These are phyloP conservation scores for Microcaecilia unicolor DNA, from an alignment of 2,797 vertebrate species.

Conservation along the genomic window DNA sequence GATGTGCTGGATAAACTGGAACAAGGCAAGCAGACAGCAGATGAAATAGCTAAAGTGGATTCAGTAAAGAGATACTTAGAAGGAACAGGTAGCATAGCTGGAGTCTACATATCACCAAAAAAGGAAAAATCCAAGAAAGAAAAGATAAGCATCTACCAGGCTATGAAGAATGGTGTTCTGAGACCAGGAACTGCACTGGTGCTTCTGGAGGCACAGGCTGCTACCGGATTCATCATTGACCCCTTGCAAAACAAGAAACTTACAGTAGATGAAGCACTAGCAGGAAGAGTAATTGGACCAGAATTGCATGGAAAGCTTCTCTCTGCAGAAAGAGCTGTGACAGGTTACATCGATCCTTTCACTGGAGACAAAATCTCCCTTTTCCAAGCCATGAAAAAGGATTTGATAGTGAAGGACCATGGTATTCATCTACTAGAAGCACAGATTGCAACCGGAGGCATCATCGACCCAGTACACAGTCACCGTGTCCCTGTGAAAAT, in stretches of 20 bases:
- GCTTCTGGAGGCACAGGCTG: constrained; percentile 66
- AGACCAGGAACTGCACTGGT: constrained; percentile 57
- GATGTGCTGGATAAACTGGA: constrained; percentile 59
- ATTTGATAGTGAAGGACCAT: constrained; percentile 57
- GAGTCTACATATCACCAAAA: constrained; percentile 56
- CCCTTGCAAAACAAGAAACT: constrained; percentile 45
- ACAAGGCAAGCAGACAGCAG: constrained; percentile 44
- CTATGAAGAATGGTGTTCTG: constrained; percentile 45
- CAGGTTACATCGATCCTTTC: constrained; percentile 65
- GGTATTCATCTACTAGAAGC: constrained; percentile 63
- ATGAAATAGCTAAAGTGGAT: constrained; percentile 49
- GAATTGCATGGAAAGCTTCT: constrained; percentile 58
- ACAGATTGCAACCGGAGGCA: constrained; percentile 64
- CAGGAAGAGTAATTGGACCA: constrained; percentile 42
- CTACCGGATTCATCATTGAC: constrained; percentile 62
- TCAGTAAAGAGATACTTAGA: constrained; percentile 33
- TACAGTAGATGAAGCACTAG: constrained; percentile 54
- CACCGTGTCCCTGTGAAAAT: constrained; percentile 55
- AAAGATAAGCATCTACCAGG: constrained; percentile 56
- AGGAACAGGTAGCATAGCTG: constrained; percentile 57
- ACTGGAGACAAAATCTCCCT: constrained; percentile 58
- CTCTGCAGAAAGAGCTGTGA: constrained; percentile 60
- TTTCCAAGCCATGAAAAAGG: constrained; percentile 60
- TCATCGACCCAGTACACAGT: constrained; percentile 58
- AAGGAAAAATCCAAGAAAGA: constrained; percentile 47